Evolutionary conservation across 2,113 vertebrate genomes (phyloP).

Genomic region (Pseudorhombus dupliciocellatus): DNA sequence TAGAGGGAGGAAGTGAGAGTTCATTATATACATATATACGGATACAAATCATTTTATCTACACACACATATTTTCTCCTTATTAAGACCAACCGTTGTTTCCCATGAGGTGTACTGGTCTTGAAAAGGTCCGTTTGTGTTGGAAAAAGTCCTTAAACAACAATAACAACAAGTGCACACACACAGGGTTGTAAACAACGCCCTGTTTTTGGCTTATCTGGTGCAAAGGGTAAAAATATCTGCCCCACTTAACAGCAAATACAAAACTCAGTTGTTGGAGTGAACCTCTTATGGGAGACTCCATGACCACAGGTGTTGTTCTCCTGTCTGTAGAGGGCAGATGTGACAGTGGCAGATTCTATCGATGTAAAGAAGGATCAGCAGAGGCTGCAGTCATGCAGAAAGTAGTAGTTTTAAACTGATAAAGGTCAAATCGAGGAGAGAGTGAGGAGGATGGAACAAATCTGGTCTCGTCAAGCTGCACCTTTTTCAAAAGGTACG

Average conservation of each 20-base stretch:
- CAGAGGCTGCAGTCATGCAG: background rate
- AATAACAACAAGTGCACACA: too few species aligned
- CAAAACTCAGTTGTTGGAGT: background rate
- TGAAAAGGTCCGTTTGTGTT: too few species aligned
- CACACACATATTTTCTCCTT: too few species aligned
- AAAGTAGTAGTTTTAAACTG: background rate
- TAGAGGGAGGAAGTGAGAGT: too few species aligned
- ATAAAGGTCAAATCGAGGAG: constrained; percentile 15
- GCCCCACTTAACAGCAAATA: background rate
- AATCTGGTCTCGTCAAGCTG: constrained; percentile 28
- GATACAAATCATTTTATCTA: too few species aligned
- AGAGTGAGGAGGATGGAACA: background rate
- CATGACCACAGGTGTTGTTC: background rate
- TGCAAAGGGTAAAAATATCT: too few species aligned
- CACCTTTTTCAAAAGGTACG: constrained; percentile 5
- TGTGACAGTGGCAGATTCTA: background rate
- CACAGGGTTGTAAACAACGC: too few species aligned
- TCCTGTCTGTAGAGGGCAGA: background rate
- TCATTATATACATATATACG: too few species aligned
- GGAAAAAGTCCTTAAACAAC: too few species aligned
- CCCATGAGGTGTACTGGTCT: too few species aligned
- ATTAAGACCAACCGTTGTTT: too few species aligned
- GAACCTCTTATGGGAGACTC: background rate
- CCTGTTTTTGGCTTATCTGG: too few species aligned
- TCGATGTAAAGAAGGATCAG: background rate